These are phyloP conservation scores for Conger conger DNA, from an alignment of 2,113 vertebrate species.

Conservation along the genomic window DNA sequence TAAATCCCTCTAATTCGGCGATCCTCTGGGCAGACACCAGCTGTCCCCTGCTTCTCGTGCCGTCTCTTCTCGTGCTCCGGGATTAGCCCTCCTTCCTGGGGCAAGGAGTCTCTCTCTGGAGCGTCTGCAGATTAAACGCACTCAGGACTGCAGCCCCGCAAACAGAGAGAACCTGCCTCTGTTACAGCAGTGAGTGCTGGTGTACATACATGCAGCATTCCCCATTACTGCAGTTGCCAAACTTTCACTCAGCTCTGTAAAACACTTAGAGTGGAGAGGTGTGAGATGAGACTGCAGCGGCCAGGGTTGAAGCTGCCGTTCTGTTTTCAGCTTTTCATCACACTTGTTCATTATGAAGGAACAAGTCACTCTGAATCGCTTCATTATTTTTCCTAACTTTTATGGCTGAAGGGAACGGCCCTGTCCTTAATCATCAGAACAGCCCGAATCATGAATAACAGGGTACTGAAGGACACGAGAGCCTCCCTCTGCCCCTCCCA, in stretches of 20 bases:
- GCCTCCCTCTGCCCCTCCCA: slow-evolving; percentile 28
- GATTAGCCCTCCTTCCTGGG: slow-evolving; percentile 18
- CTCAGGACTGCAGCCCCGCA: neutral
- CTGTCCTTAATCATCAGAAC: slow-evolving; percentile 41
- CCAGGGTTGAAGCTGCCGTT: neutral
- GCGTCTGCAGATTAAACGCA: neutral
- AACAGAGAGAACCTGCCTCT: neutral
- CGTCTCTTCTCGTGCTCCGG: slow-evolving; percentile 25
- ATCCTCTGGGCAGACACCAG: slow-evolving; percentile 71
- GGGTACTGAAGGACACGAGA: slow-evolving; percentile 45
- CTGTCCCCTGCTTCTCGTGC: slow-evolving; percentile 52
- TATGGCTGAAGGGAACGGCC: slow-evolving; percentile 10
- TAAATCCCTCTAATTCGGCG: slow-evolving; percentile 53
- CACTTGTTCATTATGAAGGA: slow-evolving; percentile 50
- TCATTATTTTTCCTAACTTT: slow-evolving; percentile 34
- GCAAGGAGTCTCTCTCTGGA: neutral
- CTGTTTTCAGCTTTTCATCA: neutral
- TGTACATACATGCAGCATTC: neutral
- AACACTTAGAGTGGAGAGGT: neutral
- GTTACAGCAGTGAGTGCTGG: neutral
- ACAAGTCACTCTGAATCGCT: slow-evolving; percentile 65
- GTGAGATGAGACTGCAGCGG: no score
- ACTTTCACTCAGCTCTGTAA: neutral
- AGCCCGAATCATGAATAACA: slow-evolving; percentile 64
- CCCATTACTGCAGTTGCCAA: neutral